Evolutionary conservation across 2,888 invertebrate genomes (phyloP).

Genomic region (Caenorhabditis auriculariae): DNA sequence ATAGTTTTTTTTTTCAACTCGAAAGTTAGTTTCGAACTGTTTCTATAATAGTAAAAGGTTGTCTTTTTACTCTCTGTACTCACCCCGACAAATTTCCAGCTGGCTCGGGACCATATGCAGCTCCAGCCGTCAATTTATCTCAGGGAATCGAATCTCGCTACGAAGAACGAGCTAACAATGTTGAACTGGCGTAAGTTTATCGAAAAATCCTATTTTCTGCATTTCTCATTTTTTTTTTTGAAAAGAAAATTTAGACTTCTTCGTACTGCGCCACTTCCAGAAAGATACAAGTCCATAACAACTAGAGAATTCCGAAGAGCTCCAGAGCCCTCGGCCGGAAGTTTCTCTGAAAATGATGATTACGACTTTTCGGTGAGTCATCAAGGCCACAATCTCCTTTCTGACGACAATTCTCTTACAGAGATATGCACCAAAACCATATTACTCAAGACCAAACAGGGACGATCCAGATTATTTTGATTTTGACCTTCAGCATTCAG

Average conservation of each 20-base stretch:
- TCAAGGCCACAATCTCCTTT: no score
- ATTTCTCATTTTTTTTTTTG: background rate
- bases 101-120: slow-evolving; percentile 56
- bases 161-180: slow-evolving; percentile 47
- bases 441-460: slow-evolving; percentile 60
- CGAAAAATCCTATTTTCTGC: background rate
- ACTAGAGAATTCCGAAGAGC: slow-evolving; percentile 53
- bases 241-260: slow-evolving; percentile 43
- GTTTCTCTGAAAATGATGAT: slow-evolving; percentile 51
- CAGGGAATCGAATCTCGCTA: slow-evolving; percentile 60
- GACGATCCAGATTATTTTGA: slow-evolving; percentile 63
- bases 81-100: no score
- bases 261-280: slow-evolving; percentile 41
- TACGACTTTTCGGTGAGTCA: slow-evolving; percentile 57
- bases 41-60: no score
- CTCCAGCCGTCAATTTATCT: slow-evolving; percentile 51
- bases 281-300: slow-evolving; percentile 45
- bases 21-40: no score
- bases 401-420: background rate
- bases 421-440: slow-evolving; percentile 25
- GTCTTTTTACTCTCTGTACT: no score
- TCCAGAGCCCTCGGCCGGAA: slow-evolving; percentile 54
- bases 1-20: slow-evolving; percentile 7
- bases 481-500: slow-evolving; percentile 61
- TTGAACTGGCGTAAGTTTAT: slow-evolving; percentile 37